Evolutionary conservation across 2,113 vertebrate genomes (phyloP), one percentile per base, ranked within the genome.

Genomic region (Cercopithecus mona): DNA sequence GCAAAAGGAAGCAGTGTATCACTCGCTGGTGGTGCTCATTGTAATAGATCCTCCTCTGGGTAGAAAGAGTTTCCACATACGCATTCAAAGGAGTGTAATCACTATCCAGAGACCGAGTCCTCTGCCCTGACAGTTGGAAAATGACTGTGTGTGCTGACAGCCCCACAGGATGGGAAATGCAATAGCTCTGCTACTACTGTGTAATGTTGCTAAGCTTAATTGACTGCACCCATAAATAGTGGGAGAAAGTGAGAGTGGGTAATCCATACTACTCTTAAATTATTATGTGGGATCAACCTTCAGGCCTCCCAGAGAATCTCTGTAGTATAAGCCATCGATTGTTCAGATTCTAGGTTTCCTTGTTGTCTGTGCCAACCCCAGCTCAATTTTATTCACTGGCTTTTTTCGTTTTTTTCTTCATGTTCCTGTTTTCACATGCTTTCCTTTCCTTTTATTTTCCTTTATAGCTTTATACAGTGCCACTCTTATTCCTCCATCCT

Each of bases 91-190:
- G n/a, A 76, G 30, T 73, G 55, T 93, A 89, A 93, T 97, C 93
- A 94, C 93, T 85, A 86, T 48, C 86, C 32, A 93, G 95, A 96
- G 93, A 97, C 82, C 1, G 1, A 94, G 83, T 96, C 68, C 25
- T 96, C 57, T 86, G 66, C 45, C 85, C 81, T 91, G n/a, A 94
- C 91, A 95, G 90, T 92, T 93, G 93, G 90, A 94, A 95, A 97
- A 97, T 93, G 85, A 94, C 38, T 97, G n/a, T 94, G 4, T 93
- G 12, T 0, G 5, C 85, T 82, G 78, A 61, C 23, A 89, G 64
- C 40, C 57, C 82, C 85, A 70, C 59, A 66, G 94, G 79, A 94
- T 75, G 48, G 76, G 35, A 52, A 88, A 52, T 35, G 48, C 50
- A 83, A 61, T 55, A 70, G 16, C 23, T 91, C 66, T 88, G 32